These are phyloP conservation scores for Isaurus tuberculatus DNA, from an alignment of 92 coral and sea anemone genomes.

Conservation along the genomic window DNA sequence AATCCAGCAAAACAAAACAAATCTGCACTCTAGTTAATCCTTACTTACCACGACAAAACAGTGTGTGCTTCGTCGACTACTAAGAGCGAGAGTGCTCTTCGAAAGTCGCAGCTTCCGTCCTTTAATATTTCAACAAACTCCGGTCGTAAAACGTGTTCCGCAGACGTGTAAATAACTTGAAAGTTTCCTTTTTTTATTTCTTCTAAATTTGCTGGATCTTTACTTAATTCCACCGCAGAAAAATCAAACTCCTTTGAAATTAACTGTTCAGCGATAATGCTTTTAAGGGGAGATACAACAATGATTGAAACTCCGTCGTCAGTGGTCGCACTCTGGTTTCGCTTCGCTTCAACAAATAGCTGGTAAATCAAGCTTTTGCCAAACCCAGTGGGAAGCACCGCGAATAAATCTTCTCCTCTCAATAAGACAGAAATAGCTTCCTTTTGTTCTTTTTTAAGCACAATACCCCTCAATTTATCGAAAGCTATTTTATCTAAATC, in stretches of 20 bases:
- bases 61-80: constrained; percentile 32
- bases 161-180: background rate
- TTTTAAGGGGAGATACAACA: background rate
- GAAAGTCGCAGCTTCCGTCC: background rate
- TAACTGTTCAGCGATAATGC: too few species aligned
- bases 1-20: background rate
- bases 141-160: constrained; percentile 2
- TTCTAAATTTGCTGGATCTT: too few species aligned
- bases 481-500: too few species aligned
- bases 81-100: constrained; percentile 1
- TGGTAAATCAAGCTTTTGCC: too few species aligned
- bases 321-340: constrained; percentile 1
- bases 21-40: background rate
- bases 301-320: background rate
- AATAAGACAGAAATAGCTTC: too few species aligned
- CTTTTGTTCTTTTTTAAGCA: too few species aligned
- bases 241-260: too few species aligned
- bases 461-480: too few species aligned
- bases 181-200: too few species aligned
- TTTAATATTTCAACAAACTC: background rate
- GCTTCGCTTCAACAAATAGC: background rate
- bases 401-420: too few species aligned
- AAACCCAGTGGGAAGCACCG: too few species aligned
- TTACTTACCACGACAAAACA: constrained; percentile 14
- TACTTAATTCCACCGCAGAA: too few species aligned